A percentile compares a stretch with the other conserved stretches of the same genome.
phyloP scores from a whole-genome alignment of 2,797 vertebrate genomes.

The Schizopygopsis malacanthus region DNA sequence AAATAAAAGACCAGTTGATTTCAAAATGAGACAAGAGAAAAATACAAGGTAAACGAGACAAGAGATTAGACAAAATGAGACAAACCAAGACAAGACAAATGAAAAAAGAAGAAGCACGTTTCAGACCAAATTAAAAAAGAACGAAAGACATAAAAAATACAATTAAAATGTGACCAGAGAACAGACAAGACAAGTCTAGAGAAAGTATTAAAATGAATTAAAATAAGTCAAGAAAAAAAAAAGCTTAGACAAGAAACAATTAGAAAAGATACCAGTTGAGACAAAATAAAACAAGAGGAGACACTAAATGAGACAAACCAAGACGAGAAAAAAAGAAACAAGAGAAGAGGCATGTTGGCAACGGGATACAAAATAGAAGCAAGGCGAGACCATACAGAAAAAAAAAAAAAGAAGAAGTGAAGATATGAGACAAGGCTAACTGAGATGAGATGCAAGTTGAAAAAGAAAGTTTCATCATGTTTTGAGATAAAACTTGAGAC shows the following conservation, averaged over 20 bases:
- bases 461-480: neutral
- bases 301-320: neutral
- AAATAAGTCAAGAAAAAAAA: neutral
- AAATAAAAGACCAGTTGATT: neutral
- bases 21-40: neutral
- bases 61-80: neutral
- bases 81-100: neutral
- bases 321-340: neutral
- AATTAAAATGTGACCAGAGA: neutral
- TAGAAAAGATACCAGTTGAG: neutral
- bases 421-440: neutral
- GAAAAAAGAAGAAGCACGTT: neutral
- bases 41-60: no score
- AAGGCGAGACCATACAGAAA: neutral
- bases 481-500: neutral
- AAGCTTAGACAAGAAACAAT: neutral
- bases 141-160: neutral
- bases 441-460: neutral
- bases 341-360: neutral
- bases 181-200: neutral
- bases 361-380: neutral
- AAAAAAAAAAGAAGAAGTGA: neutral
- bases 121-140: neutral
- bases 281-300: neutral
- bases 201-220: neutral